Conservation (phyloP, 2,113 vertebrate species). For the Rhodinocichla rosea region DNA sequence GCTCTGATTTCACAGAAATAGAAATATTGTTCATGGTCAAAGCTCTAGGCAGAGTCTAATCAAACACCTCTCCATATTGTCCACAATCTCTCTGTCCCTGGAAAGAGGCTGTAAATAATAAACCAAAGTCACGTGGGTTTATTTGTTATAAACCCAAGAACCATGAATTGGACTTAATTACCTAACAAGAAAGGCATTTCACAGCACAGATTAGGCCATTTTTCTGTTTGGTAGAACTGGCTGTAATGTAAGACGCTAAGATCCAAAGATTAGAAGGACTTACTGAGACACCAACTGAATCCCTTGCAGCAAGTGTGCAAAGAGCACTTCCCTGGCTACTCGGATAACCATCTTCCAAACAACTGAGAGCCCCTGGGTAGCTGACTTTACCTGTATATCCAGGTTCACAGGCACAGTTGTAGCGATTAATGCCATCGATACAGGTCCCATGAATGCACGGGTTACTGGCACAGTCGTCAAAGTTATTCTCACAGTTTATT, state of each 20-base stretch:
- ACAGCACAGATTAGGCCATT: slow-evolving; percentile 1
- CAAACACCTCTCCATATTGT: background rate
- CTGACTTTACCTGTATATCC: slow-evolving; percentile 87
- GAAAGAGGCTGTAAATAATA: slow-evolving; percentile 52
- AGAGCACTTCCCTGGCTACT: background rate
- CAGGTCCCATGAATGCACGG: slow-evolving; percentile 87
- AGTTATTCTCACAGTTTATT: slow-evolving; percentile 89
- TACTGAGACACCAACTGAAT: background rate
- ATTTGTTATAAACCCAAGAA: slow-evolving; percentile 42
- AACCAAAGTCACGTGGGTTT: background rate
- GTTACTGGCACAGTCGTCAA: slow-evolving; percentile 88
- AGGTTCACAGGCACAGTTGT: slow-evolving; percentile 84
- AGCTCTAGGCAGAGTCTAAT: background rate
- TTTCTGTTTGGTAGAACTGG: background rate
- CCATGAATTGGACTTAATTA: background rate
- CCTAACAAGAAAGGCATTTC: slow-evolving; percentile 35
- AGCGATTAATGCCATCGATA: slow-evolving; percentile 88
- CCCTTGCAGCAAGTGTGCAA: background rate
- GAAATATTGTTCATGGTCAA: background rate
- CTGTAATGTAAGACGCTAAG: background rate
- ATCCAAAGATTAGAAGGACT: slow-evolving; percentile 32
- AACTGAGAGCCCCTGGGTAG: background rate
- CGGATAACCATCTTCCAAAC: background rate
- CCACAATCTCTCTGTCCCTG: background rate
- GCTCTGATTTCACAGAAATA: background rate